Evolutionary conservation across 1,140 invertebrate genomes (phyloP).

Genomic region (Magallana angulata): DNA sequence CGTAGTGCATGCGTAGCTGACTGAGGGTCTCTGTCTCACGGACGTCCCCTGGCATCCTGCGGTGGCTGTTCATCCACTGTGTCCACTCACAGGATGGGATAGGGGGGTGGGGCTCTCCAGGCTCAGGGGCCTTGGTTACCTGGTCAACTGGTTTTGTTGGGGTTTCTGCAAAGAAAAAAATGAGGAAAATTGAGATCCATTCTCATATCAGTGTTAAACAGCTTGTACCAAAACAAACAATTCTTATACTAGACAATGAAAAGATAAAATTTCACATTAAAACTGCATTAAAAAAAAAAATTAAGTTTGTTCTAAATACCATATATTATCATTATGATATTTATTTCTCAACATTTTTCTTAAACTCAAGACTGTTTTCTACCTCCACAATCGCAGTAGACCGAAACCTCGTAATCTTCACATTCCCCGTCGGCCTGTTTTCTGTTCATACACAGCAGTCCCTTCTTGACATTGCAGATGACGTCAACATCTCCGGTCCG

Average conservation of each 20-base stretch:
- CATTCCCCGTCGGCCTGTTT: constrained; percentile 69
- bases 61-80: constrained; percentile 65
- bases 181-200: neutral
- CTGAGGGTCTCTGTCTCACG: constrained; percentile 67
- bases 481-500: constrained; percentile 59
- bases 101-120: constrained; percentile 50
- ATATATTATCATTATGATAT: too few species aligned
- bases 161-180: constrained; percentile 1
- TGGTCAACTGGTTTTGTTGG: neutral
- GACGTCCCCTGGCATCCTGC: constrained; percentile 45
- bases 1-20: constrained; percentile 63
- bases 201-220: too few species aligned
- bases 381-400: constrained; percentile 78
- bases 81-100: constrained; percentile 66
- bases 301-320: too few species aligned
- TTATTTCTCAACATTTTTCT: too few species aligned
- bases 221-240: too few species aligned
- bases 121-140: constrained; percentile 24
- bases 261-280: too few species aligned
- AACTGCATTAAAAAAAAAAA: too few species aligned
- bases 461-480: constrained; percentile 61
- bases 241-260: too few species aligned
- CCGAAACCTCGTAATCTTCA: constrained; percentile 79
- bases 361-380: neutral
- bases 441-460: constrained; percentile 65